Conservation (phyloP, 2,113 vertebrate species). For the Euleptes europaea region DNA sequence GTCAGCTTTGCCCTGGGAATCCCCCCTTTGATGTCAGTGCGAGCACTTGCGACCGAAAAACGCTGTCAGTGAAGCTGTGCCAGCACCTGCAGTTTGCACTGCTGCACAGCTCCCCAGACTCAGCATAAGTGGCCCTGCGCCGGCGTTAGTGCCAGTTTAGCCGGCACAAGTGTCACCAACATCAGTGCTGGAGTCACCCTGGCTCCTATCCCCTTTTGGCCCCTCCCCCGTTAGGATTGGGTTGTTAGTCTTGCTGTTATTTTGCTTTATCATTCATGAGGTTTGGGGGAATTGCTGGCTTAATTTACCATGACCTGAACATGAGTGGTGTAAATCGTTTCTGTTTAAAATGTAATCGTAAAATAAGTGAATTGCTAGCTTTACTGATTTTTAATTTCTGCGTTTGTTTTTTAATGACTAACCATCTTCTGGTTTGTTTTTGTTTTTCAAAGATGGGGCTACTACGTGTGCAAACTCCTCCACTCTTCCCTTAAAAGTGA, state of each 20-base stretch:
- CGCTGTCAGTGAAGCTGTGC: no score
- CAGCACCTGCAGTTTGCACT: no score
- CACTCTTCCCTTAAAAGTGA: conserved; percentile 40
- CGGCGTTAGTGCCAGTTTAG: no score
- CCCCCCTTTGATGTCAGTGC: no score
- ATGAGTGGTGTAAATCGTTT: neutral
- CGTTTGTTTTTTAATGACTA: neutral
- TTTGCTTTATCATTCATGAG: conserved; percentile 18
- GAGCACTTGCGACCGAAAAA: no score
- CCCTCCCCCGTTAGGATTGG: no score
- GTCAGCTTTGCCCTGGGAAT: no score
- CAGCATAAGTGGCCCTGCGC: no score
- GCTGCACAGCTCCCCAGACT: no score
- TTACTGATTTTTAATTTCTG: neutral
- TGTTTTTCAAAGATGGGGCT: conserved; percentile 69
- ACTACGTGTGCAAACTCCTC: conserved; percentile 46
- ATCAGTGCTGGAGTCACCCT: no score
- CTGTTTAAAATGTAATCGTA: neutral
- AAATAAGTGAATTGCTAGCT: neutral
- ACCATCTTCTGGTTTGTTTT: conserved; percentile 20
- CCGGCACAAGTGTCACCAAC: no score
- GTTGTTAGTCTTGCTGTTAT: neutral
- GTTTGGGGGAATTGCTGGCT: neutral
- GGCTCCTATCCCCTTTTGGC: no score
- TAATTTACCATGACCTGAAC: neutral